Evolutionary conservation across 2,888 invertebrate genomes (phyloP), one percentile per base, ranked within the genome.

Genomic region (Prenolepis imparis): DNA sequence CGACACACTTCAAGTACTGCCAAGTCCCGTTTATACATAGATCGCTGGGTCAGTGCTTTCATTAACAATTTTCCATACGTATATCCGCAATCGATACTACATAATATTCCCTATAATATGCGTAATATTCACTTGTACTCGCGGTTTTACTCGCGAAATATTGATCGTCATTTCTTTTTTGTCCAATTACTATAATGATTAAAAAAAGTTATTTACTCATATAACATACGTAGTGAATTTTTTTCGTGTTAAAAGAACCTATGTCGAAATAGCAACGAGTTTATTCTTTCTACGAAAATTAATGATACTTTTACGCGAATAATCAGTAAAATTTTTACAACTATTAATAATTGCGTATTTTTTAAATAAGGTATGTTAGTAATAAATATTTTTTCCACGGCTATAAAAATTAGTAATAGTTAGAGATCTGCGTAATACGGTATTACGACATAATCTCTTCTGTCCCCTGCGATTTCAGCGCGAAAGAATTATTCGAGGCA

Each of bases 401-500:
- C 24, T 24, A 52, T 39, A 75, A 36, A 77, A 75, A 66, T 66
- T 24, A 36, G 39, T 52, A 68, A 68, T 39, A 52, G 52, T n/a
- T 18, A 24, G 12, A 39, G 52, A 12, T 77, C 41, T 68, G 12
- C 39, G 52, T 48, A 77, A 77, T 39, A 18, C 12, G 18, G 21
- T 11, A 67, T 75, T 75, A 75, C 24, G 55, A 36, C n/a, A 12
- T 68, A 77, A 77, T 77, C 77, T 77, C 70, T 39, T 77, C 3
- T 24, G 32, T 36, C 44, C 18, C 44, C 28, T 64, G 63, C 32
- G 67, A 59, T 78, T 74, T 84, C 73, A 74, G 39, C 74, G 63
- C 68, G 70, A 78, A 72, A 86, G 70, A 84, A 70, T 83, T 73
- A 61, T 64, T 41, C 77, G 52, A 55, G 63, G 48, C 85, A 85